These are phyloP conservation scores for Alces alces DNA, from an alignment of 2,113 vertebrate species.

Conservation along the genomic window DNA sequence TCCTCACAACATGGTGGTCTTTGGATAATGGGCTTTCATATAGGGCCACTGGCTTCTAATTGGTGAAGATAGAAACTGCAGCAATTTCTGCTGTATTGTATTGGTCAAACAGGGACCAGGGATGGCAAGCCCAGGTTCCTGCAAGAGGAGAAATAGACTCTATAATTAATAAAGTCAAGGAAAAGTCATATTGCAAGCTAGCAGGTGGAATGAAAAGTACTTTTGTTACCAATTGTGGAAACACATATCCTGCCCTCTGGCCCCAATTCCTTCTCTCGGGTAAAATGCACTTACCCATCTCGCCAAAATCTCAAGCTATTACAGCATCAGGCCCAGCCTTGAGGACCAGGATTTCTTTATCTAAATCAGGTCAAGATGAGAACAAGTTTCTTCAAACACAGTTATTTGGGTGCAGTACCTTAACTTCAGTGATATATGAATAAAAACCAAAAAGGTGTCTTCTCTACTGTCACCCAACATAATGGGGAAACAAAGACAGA, in stretches of 20 bases:
- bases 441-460: background rate
- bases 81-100: background rate
- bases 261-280: background rate
- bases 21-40: background rate
- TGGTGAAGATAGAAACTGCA: background rate
- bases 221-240: background rate
- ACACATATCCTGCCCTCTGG: background rate
- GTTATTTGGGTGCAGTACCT: background rate
- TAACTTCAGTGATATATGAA: background rate
- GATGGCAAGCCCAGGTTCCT: background rate
- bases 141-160: background rate
- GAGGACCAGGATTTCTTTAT: background rate
- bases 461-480: background rate
- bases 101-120: background rate
- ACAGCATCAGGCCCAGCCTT: background rate
- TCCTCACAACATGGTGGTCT: background rate
- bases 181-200: background rate
- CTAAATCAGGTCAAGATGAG: background rate
- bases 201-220: background rate
- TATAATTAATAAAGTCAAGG: background rate
- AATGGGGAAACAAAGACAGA: background rate
- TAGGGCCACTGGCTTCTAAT: background rate
- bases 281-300: background rate
- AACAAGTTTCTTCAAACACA: background rate
- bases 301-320: background rate